phyloP scores from a whole-genome alignment of 2,888 invertebrate genomes.

The Leptopterna dolabrata region DNA sequence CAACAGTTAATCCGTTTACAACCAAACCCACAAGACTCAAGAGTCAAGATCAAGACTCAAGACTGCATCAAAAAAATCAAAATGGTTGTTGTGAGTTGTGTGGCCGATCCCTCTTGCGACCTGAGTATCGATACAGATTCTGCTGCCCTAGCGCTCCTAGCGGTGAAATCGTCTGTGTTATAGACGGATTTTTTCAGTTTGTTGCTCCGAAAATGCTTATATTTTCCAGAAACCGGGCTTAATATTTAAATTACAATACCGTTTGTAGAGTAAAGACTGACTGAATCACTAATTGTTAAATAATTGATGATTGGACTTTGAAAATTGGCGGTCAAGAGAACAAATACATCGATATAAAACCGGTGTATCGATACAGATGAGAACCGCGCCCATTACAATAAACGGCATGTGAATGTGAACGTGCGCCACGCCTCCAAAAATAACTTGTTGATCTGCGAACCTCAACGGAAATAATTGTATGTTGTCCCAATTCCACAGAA shows the following conservation, averaged over 20 bases:
- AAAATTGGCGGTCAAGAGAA: not conserved
- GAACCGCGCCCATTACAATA: not conserved
- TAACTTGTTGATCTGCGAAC: not conserved
- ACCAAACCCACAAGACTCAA: no score
- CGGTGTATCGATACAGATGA: not conserved
- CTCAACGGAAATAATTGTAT: no score
- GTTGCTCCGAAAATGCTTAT: not conserved
- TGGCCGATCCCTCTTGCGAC: not conserved
- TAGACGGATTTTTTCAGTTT: not conserved
- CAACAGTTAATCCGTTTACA: no score
- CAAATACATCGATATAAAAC: not conserved
- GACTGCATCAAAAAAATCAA: no score
- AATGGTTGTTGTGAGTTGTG: no score
- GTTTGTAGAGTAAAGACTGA: not conserved
- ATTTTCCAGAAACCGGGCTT: not conserved
- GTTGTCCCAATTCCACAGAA: no score
- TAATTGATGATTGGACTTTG: not conserved
- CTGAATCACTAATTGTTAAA: not conserved
- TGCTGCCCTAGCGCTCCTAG: not conserved
- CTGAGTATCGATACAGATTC: no score
- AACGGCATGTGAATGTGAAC: not conserved
- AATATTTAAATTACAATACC: not conserved
- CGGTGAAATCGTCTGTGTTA: not conserved
- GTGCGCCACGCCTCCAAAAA: not conserved
- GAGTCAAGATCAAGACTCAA: no score